These are phyloP conservation scores for Lophius americanus DNA, from an alignment of 2,797 vertebrate species.

Conservation along the genomic window DNA sequence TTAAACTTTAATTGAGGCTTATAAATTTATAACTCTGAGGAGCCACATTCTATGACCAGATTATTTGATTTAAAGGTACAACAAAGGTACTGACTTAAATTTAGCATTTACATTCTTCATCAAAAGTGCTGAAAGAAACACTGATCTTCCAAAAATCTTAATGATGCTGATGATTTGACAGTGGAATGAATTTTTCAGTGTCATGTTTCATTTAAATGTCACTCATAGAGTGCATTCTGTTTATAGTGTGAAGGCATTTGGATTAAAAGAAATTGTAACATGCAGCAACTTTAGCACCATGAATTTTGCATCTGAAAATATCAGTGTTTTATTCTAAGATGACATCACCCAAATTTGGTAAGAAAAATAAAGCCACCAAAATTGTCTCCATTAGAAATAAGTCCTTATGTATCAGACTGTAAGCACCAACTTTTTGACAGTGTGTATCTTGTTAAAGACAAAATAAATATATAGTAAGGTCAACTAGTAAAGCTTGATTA, in stretches of 20 bases:
- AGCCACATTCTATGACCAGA: slow-evolving; percentile 44
- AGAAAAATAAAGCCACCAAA: slow-evolving; percentile 77
- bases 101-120: slow-evolving; percentile 77
- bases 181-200: slow-evolving; percentile 68
- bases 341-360: slow-evolving; percentile 64
- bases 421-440: slow-evolving; percentile 90
- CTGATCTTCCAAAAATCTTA: slow-evolving; percentile 74
- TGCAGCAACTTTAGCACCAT: slow-evolving; percentile 92
- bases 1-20: slow-evolving; percentile 50
- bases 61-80: slow-evolving; percentile 76
- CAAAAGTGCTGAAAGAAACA: slow-evolving; percentile 90
- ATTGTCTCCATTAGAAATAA: slow-evolving; percentile 89
- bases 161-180: slow-evolving; percentile 77
- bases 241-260: slow-evolving; percentile 83
- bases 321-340: slow-evolving; percentile 88
- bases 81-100: slow-evolving; percentile 76
- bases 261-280: slow-evolving; percentile 78
- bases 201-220: slow-evolving; percentile 53
- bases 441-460: slow-evolving; percentile 76
- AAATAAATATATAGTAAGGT: slow-evolving; percentile 83
- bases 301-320: slow-evolving; percentile 86
- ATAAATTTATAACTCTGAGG: slow-evolving; percentile 64
- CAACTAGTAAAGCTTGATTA: slow-evolving; percentile 79
- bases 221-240: slow-evolving; percentile 70
- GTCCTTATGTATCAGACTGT: slow-evolving; percentile 79